These are phyloP conservation scores for Dasyornis broadbenti DNA, from an alignment of 2,113 vertebrate species.

Conservation along the genomic window DNA sequence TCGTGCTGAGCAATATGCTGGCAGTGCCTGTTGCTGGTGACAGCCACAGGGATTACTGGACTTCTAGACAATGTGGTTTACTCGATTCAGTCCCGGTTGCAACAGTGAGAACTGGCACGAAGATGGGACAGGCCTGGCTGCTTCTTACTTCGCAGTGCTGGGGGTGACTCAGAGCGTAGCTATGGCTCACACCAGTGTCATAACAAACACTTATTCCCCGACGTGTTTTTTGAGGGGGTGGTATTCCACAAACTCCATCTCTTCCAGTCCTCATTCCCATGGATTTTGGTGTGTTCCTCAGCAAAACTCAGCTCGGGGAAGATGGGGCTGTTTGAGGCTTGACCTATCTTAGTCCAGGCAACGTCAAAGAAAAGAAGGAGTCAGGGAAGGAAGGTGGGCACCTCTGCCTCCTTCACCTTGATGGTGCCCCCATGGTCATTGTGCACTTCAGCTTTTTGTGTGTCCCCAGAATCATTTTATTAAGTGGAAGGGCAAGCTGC, in stretches of 20 bases:
- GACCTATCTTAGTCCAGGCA: neutral
- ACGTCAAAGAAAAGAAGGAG: neutral
- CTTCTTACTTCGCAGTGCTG: neutral
- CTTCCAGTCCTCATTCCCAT: neutral
- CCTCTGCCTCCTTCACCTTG: neutral
- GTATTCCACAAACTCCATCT: neutral
- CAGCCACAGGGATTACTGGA: neutral
- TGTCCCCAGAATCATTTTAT: neutral
- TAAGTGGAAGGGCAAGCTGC: neutral
- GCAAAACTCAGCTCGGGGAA: neutral
- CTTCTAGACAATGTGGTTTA: neutral
- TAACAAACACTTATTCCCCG: neutral
- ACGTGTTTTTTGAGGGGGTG: neutral
- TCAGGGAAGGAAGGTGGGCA: neutral
- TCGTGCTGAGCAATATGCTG: fast-evolving
- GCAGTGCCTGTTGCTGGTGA: neutral
- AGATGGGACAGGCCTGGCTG: neutral
- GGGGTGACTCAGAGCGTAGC: constrained; percentile 13
- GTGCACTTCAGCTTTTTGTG: neutral
- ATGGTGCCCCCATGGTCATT: neutral
- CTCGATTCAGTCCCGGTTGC: neutral
- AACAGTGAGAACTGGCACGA: neutral
- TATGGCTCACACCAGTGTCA: neutral
- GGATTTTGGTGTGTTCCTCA: neutral
- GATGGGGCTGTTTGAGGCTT: neutral